Evolutionary conservation across 2,797 vertebrate species (phyloP), one percentile per base, ranked within the genome.

Genomic region (Sebastes itinus): DNA sequence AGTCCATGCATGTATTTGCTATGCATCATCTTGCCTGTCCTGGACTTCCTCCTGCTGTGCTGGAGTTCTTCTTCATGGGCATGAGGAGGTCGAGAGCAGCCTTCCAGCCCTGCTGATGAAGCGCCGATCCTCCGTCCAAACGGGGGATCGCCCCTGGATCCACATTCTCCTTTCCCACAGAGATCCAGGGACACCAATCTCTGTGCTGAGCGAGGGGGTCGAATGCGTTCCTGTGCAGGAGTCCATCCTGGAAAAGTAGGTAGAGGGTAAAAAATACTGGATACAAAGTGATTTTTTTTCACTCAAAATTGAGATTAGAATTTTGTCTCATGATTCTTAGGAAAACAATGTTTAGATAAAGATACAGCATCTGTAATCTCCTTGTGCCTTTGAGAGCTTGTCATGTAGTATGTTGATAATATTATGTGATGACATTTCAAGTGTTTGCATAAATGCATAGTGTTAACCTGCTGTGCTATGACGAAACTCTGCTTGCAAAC

Each of bases 131-230:
- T 35, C 75, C 72, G 11, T 73, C 88, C n/a, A 74, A 61, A 42
- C 68, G 4, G 3, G 88, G 49, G 3, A 72, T 11, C 0, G 72
- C 58, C 9, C 85, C 83, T 14, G 91, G 89, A 65, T 92, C 79
- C 5, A n/a, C 72, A 83, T 95, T 87, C 32, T 92, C 88, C 56
- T 92, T 94, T 27, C 91, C 92, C 1, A 81, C 11, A 1, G 91
- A 96, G 68, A 99, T 93, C 98, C 98, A 99, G 9, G 98, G 98
- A 86, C 98, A 99, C 98, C 98, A 99, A 81, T 98, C 97, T 8
- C 97, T 96, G 88, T 99, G 98, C 91, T 99, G 98, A 38, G 95
- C 94, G 3, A 96, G 86, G 4, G 98, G 98, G 74, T 99, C 96
- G 59, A 99, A 99, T 46, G 95, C 92, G 65, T 92, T 95, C 87